Conservation (phyloP, 1,140 invertebrate species). For the Drosophila athabasca region DNA sequence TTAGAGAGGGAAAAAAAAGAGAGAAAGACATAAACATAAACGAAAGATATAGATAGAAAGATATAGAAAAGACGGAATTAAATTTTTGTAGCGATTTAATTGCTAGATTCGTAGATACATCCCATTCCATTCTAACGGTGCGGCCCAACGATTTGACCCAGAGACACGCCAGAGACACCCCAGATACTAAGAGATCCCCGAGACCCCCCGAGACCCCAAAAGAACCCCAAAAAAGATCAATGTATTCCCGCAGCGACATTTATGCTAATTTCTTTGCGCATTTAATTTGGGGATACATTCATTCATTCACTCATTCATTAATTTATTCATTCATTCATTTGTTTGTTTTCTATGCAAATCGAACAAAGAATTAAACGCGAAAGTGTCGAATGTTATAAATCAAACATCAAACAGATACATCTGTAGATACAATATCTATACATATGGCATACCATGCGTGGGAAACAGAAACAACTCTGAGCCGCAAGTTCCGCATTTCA, state of each 20-base stretch:
- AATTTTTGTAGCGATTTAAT: conserved; percentile 4
- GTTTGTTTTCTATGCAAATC: conserved; percentile 23
- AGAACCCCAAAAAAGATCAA: conserved; percentile 29
- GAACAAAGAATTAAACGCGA: conserved; percentile 31
- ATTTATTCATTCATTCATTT: not conserved
- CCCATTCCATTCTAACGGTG: conserved; percentile 23
- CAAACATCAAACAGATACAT: conserved; percentile 4
- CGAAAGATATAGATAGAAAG: not conserved
- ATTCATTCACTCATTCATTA: not conserved
- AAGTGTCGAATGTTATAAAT: conserved; percentile 50
- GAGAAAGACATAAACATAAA: conserved; percentile 16
- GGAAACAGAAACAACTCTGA: conserved; percentile 16
- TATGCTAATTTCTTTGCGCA: conserved; percentile 42
- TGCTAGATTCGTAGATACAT: no score
- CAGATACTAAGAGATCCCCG: no score
- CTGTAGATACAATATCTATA: no score
- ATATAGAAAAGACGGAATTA: not conserved
- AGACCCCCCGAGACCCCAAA: not conserved
- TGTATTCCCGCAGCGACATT: conserved; percentile 30
- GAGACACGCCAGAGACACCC: conserved; percentile 10
- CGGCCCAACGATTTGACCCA: conserved; percentile 26
- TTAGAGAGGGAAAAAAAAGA: conserved; percentile 16
- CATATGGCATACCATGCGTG: not conserved
- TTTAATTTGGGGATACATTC: conserved; percentile 23
- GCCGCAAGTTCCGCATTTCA: conserved; percentile 19